Percentiles rank a stretch among this genome's conserved stretches.
phyloP scores from a whole-genome alignment of 2,797 vertebrate genomes.

The Sphenodon punctatus region DNA sequence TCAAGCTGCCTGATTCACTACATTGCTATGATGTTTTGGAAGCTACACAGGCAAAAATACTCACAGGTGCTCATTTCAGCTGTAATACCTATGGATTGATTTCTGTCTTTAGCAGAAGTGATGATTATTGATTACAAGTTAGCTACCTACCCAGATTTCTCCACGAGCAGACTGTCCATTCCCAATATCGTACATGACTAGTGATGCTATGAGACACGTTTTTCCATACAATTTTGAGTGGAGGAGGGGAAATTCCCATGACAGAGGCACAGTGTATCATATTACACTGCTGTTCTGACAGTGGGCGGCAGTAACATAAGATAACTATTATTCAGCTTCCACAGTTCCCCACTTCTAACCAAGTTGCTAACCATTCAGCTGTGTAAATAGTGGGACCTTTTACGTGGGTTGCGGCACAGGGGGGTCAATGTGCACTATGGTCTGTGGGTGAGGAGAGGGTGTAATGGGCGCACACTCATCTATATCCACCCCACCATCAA shows the following conservation, averaged over 20 bases:
- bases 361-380: neutral
- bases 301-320: no score
- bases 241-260: neutral
- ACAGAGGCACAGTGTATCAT: neutral
- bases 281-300: neutral
- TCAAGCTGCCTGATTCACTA: neutral
- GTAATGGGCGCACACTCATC: no score
- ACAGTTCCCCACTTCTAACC: neutral
- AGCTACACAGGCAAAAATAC: no score
- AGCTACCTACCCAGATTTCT: neutral
- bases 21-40: neutral
- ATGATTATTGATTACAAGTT: neutral
- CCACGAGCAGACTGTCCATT: neutral
- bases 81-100: neutral
- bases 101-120: neutral
- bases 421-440: no score
- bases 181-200: neutral
- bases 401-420: no score
- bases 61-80: neutral
- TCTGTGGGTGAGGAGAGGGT: no score
- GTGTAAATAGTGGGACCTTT: no score
- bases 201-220: neutral
- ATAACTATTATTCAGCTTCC: neutral
- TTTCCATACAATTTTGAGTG: neutral
- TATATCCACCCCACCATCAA: no score